Evolutionary conservation across 2,888 invertebrate species (phyloP), one percentile per base, ranked within the genome.

Genomic region (Syritta pipiens): DNA sequence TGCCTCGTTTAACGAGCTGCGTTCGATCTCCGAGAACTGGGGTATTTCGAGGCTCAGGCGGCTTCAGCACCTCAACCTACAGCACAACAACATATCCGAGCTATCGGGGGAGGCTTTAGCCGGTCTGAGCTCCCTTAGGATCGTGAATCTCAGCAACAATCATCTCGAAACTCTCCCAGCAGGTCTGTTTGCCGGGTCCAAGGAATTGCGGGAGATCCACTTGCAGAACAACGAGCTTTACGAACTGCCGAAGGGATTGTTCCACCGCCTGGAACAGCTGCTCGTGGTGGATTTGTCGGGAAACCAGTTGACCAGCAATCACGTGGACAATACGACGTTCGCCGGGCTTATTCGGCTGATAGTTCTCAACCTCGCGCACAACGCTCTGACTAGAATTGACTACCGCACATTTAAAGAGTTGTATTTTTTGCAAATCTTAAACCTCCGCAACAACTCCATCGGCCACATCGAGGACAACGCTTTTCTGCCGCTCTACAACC

Each of bases 401-500:
- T 93, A 93, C 37, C 92, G 93, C 83, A 95, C 95, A 65, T 97
- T 97, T 88, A 95, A 95, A 88, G 96, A 96, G 86, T 89, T 97
- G 68, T 95, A 94, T 86, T 94, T 96, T 85, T 90, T 97, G 74
- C 96, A 96, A 90, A 95, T 95, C 82, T 90, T 97, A 68, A 95
- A 95, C 88, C 89, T 97, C 72, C 92, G 94, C 82, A 96, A 96
- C 86, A 97, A 97, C 86, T 94, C 95, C 5, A 95, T 97, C 84
- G 94, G 94, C n/a, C 95, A 94, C 85, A 94, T 96, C 82, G 95
- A 95, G 90, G 95, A 95, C 84, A 95, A 95, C 86, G 94, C 96
- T 30, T 97, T 97, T 85, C 88, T 95, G 84, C 95, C 96, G 0
- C 90, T 97, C 24, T 95, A 96, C 88, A 96, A 97, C 88, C 90